Base-by-base conservation (phyloP, 2,888 invertebrate species). In the Diaprepes abbreviatus region DNA sequence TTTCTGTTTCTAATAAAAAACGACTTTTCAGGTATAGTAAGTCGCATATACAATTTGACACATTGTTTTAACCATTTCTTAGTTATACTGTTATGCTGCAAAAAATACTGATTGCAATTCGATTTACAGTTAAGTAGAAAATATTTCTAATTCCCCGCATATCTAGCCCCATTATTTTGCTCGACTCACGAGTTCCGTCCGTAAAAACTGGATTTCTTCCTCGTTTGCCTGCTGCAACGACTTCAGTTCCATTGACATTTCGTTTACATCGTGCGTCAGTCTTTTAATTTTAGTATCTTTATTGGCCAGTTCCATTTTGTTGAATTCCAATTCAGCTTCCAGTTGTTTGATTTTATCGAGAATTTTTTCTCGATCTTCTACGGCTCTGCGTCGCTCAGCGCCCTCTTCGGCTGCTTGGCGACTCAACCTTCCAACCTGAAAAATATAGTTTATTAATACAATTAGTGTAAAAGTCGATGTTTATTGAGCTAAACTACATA, bases 381-480 rank as follows among this genome's bases (percentile, higher is more conserved):
- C 89, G 0, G 92, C 91, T 75, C 92, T 87, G 76, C 94, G 87
- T 74, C 94, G 88, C 80, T 94, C 94, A 3, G 91, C 88, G 19
- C 93, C 93, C 83, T 94, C 94, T 79, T 93, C 95, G 36, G 92
- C 95, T 31, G 93, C 93, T 83, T 93, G 94, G 67, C 93, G 88
- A 75, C 93, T 93, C 69, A 94, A 84, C 70, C 94, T 89, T 76
- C 92, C 93, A 72, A 92, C 91, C 90, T 90, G 75, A 64, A 43
- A 60, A 16, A n/a, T n/a, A n/a, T n/a, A n/a, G n/a, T n/a, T n/a
- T n/a, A n/a, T n/a, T n/a, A n/a, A n/a, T n/a, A n/a, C n/a, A n/a
- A n/a, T n/a, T n/a, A n/a, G n/a, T n/a, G n/a, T n/a, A n/a, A n/a
- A n/a, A n/a, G n/a, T n/a, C n/a, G n/a, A n/a, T n/a, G n/a, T n/a